Conservation (phyloP, 2,888 invertebrate species). For the Clivina fossor region DNA sequence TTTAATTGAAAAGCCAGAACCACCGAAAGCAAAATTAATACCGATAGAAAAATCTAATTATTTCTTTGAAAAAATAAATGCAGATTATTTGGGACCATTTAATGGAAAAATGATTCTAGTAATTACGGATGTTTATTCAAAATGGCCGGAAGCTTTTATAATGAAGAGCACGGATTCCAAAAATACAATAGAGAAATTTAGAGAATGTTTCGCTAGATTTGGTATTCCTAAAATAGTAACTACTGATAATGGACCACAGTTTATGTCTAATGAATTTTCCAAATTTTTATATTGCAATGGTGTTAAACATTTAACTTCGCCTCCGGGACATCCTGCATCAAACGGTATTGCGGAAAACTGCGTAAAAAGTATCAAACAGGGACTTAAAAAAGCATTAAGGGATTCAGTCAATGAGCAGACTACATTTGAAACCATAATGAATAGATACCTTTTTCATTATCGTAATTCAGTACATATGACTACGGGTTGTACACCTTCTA, state of each 20-base stretch:
- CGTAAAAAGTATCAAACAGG: slow-evolving; percentile 32
- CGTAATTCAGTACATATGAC: slow-evolving; percentile 30
- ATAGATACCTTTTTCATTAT: slow-evolving; percentile 34
- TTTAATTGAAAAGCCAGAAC: slow-evolving; percentile 40
- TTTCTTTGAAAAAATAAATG: slow-evolving; percentile 49
- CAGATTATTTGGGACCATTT: slow-evolving; percentile 52
- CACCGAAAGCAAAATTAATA: slow-evolving; percentile 40
- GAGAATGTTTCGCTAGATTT: slow-evolving; percentile 41
- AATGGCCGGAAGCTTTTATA: slow-evolving; percentile 50
- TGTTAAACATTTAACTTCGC: slow-evolving; percentile 40
- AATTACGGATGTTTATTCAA: slow-evolving; percentile 50
- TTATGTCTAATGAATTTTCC: slow-evolving; percentile 39
- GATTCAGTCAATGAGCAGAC: slow-evolving; percentile 14
- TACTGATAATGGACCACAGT: slow-evolving; percentile 42
- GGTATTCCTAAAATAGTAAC: slow-evolving; percentile 40
- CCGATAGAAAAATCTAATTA: slow-evolving; percentile 41
- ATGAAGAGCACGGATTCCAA: slow-evolving; percentile 36
- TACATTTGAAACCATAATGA: slow-evolving; percentile 15
- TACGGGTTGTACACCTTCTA: slow-evolving; percentile 29
- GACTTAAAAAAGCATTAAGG: slow-evolving; percentile 9
- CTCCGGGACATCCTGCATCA: slow-evolving; percentile 35
- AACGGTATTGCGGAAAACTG: slow-evolving; percentile 37
- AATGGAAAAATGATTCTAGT: slow-evolving; percentile 45
- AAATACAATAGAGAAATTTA: slow-evolving; percentile 32
- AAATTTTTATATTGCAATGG: slow-evolving; percentile 38